These are phyloP conservation scores for Balanococcus diminutus DNA, from an alignment of 2,888 invertebrate species.

Conservation along the genomic window DNA sequence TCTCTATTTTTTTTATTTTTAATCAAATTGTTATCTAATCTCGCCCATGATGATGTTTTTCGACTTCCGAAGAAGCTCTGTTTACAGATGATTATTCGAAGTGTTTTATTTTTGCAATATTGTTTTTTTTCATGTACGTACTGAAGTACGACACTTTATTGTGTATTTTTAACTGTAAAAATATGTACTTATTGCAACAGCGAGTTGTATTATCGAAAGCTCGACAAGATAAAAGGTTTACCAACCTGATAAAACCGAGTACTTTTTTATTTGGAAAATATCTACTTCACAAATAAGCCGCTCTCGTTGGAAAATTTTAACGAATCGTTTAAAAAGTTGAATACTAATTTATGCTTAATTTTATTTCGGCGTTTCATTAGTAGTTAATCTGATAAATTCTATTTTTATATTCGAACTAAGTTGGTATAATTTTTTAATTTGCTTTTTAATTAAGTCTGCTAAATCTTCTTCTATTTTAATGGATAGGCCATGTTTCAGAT, in stretches of 20 bases:
- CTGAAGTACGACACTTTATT: background rate
- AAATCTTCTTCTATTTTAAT: background rate
- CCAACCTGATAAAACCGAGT: background rate
- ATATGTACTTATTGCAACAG: background rate
- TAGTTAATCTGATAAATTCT: background rate
- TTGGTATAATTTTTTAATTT: background rate
- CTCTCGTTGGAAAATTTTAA: background rate
- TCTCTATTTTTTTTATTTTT: background rate
- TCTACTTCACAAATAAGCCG: background rate
- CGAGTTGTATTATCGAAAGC: background rate
- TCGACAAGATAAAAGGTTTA: background rate
- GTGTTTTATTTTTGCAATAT: conserved; percentile 22
- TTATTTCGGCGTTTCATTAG: background rate
- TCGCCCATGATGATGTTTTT: background rate
- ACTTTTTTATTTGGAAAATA: background rate
- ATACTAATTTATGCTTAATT: background rate
- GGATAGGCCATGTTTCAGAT: background rate
- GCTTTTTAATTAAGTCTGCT: background rate
- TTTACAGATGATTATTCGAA: background rate
- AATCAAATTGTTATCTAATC: background rate
- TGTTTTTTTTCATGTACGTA: background rate
- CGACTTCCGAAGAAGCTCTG: background rate
- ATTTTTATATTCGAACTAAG: background rate
- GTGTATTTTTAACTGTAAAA: background rate
- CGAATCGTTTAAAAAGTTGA: background rate